Base-by-base conservation (phyloP, 2,888 invertebrate species). In the Caenorhabditis drosophilae region DNA sequence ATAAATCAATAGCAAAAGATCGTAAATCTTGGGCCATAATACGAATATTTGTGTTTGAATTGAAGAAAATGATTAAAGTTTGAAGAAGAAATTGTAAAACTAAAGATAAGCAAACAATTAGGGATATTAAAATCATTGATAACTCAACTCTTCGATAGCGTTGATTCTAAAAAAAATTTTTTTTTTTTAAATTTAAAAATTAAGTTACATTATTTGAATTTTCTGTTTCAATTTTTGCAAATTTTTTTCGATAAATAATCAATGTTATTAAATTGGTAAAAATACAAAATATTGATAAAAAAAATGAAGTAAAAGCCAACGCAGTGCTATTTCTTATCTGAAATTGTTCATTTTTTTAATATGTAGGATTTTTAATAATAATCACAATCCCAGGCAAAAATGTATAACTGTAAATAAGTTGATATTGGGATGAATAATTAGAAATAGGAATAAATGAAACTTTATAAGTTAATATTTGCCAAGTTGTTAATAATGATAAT, bases 391-490 rank as follows among this genome's bases (percentile, higher is more conserved):
- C 4, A 16, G 55, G 54, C 34, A 61, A 7, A 12, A 34, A 54
- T 12, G 46, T 46, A 4, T 44, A 4, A 22, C 35, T 23, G 20
- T 61, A 61, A 0, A 61, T 48, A 36, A 61, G n/a, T 12, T 61
- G 61, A 55, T 55, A 61, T 31, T 26, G 46, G 11, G 61, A 61
- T 12, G 18, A 23, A 12, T 55, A 18, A 1, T 41, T 27, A 31
- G 50, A 45, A 7, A 61, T 11, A 1, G 61, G 25, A 12, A 61
- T 18, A n/a, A 55, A 61, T 16, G 50, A 55, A 7, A 51, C 41
- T 1, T 23, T n/a, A 23, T 61, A 61, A 15, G 61, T 55, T n/a
- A 55, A 34, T 36, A 61, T 51, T 27, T 61, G 61, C 61, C 61
- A 61, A n/a, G 61, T 61, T n/a, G 50, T 40, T 0, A 47, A 4